Evolutionary conservation across 2,888 invertebrate species (phyloP).

Genomic region (Caenorhabditis becei): DNA sequence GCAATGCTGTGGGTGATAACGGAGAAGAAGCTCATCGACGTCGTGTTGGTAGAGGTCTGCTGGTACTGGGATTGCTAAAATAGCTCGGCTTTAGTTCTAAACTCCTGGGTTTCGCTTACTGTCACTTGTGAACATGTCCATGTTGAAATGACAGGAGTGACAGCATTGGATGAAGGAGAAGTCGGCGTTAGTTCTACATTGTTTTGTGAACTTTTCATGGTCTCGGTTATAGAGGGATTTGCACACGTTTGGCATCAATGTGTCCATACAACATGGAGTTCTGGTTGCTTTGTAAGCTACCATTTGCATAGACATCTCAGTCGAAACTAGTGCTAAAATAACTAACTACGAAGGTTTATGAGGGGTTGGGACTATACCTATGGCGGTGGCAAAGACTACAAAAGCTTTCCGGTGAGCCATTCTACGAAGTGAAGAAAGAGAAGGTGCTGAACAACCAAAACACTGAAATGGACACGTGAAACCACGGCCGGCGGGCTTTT

Average conservation of each 20-base stretch:
- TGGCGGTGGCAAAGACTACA: conserved; percentile 19
- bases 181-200: conserved; percentile 74
- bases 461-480: conserved; percentile 48
- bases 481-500: conserved; percentile 37
- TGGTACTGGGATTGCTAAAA: conserved; percentile 65
- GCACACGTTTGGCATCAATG: conserved; percentile 72
- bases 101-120: conserved; percentile 35
- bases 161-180: conserved; percentile 78
- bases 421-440: not conserved
- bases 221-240: conserved; percentile 70
- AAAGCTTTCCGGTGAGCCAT: conserved; percentile 22
- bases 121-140: conserved; percentile 67
- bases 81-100: not conserved
- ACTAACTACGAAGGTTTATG: not conserved
- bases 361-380: conserved; percentile 3
- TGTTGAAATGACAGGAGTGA: conserved; percentile 75
- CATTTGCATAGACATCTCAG: conserved; percentile 61
- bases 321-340: conserved; percentile 42
- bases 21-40: conserved; percentile 70
- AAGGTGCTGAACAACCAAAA: conserved; percentile 8
- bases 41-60: conserved; percentile 73
- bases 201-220: conserved; percentile 71
- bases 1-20: conserved; percentile 65
- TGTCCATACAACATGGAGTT: conserved; percentile 77
- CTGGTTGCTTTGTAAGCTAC: conserved; percentile 68